Percentiles rank a stretch among this genome's conserved stretches.
Evolutionary conservation across 1,140 invertebrate species (phyloP).

Genomic region (Panonychus citri): DNA sequence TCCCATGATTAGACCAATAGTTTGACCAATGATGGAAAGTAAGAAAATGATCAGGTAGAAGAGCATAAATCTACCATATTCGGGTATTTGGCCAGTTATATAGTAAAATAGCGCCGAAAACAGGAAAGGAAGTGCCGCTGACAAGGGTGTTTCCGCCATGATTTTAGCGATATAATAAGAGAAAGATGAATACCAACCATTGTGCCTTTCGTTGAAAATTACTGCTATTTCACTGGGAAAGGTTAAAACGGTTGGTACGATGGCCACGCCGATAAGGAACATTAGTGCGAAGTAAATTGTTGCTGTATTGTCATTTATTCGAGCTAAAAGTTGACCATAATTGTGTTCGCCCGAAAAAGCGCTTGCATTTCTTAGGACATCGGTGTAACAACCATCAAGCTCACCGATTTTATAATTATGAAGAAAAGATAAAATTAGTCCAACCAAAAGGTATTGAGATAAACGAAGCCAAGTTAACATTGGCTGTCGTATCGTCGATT

Average conservation of each 20-base stretch:
- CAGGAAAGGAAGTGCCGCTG: constrained; percentile 66
- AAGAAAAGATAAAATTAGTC: not conserved
- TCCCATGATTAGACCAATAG: constrained; percentile 69
- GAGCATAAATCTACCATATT: not conserved
- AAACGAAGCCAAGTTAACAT: constrained; percentile 8
- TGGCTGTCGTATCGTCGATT: constrained; percentile 6
- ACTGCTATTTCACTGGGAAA: constrained; percentile 40
- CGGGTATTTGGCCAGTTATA: constrained; percentile 58
- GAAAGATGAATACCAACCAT: constrained; percentile 95
- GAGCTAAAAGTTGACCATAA: not conserved
- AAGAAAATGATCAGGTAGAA: constrained; percentile 64
- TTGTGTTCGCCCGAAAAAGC: not conserved
- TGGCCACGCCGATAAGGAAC: constrained; percentile 5
- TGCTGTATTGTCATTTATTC: constrained; percentile 39
- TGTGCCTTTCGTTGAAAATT: constrained; percentile 79
- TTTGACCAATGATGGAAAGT: constrained; percentile 70
- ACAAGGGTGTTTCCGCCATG: constrained; percentile 77
- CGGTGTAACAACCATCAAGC: not conserved
- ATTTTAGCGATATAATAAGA: constrained; percentile 87
- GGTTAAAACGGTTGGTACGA: constrained; percentile 52
- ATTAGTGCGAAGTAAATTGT: constrained; percentile 8
- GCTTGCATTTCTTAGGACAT: not conserved
- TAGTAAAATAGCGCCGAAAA: constrained; percentile 83
- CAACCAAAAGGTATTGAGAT: not conserved
- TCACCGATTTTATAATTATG: constrained; percentile 1